Conservation (phyloP, 2,113 vertebrate species). For the Dryoscopus gambensis region DNA sequence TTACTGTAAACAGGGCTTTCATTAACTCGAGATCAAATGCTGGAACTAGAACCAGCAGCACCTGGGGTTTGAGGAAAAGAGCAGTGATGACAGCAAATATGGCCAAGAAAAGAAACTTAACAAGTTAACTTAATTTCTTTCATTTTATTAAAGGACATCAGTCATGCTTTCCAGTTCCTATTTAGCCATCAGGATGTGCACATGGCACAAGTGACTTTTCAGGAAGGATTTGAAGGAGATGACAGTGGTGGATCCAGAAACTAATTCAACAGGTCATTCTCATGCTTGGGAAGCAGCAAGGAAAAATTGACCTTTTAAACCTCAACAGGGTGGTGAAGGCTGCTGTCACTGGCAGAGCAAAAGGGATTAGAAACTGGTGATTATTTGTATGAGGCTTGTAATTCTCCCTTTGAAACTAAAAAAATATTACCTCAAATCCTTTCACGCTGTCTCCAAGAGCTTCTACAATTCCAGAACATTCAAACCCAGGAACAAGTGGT, state of each 20-base stretch:
- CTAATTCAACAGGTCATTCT: not conserved
- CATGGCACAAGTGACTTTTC: not conserved
- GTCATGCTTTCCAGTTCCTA: not conserved
- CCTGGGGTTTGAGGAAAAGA: not conserved
- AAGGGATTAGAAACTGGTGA: not conserved
- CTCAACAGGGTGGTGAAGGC: not conserved
- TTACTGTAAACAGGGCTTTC: not conserved
- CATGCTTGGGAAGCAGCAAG: not conserved
- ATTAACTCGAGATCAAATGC: not conserved
- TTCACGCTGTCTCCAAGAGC: constrained; percentile 86
- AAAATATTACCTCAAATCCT: constrained; percentile 86
- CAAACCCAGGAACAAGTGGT: constrained; percentile 92
- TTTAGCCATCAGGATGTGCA: not conserved
- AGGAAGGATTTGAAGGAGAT: not conserved
- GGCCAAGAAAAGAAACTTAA: not conserved
- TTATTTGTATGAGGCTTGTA: not conserved
- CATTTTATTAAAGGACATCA: not conserved
- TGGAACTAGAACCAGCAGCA: not conserved
- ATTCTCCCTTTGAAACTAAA: not conserved
- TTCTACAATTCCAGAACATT: constrained; percentile 96
- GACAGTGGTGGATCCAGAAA: not conserved
- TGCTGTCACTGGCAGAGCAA: not conserved
- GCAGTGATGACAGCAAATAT: not conserved
- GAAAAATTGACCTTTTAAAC: not conserved
- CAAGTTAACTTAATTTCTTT: not conserved